Base-by-base conservation (phyloP, 2,888 invertebrate genomes). In the Bedellia somnulentella region DNA sequence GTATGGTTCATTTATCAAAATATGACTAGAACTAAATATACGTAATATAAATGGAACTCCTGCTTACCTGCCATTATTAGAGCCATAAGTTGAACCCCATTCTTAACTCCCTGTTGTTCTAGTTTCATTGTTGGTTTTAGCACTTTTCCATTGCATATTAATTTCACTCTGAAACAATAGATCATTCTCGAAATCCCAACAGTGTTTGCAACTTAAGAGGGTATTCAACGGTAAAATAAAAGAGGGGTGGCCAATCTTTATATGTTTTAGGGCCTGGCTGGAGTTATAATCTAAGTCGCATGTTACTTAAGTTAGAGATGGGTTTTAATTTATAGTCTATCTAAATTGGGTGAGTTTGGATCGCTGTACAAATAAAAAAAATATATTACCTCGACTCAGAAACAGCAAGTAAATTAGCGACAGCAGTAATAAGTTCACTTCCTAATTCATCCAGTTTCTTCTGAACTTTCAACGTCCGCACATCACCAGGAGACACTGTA, bases 81-180 rank as follows among this genome's bases (percentile, higher is more conserved):
- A 1, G 81, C 86, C 75, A 89, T 81, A 5, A 89, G 59, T 44
- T 82, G 82, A 10, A 77, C 78, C 27, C 86, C 86, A 53, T 87
- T 87, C 55, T 80, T 83, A 2, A 89, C 55, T 22, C 81, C 79
- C 45, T 88, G 87, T 9, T 62, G 55, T 8, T 57, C 59, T 4
- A 89, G 47, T 2, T 57, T 67, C 9, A 50, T 46, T 1, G 58
- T 51, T 2, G 80, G 68, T 28, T 79, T 73, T 12, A 89, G 53
- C 11, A 88, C 80, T 55, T 78, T 80, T 0, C 88, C 88, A 38
- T 79, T 78, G 33, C 77, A 76, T 43, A 88, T 87, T 27, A 88
- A 53, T 49, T 88, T 88, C 1, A 87, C 52, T 37, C 85, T 83
- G 53, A 16, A 34, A 36, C n/a, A n/a, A n/a, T n/a, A n/a, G n/a